phyloP scores from a whole-genome alignment of 2,888 invertebrate species.

The Metacarcinus magister region DNA sequence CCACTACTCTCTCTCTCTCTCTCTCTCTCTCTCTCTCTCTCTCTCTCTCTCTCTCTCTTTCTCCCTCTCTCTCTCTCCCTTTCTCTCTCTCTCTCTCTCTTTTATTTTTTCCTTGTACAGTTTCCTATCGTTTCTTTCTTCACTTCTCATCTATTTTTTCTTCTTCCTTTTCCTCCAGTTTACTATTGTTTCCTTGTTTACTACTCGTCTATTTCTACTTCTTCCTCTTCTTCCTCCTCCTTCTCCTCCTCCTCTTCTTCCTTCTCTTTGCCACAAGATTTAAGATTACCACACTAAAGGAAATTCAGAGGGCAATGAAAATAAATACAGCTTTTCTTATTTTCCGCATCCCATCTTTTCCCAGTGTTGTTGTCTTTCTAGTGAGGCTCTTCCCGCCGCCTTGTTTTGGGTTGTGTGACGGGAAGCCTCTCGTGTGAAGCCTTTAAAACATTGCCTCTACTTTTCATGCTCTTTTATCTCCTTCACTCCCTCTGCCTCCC shows the following conservation, averaged over 20 bases:
- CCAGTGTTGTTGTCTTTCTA: not conserved
- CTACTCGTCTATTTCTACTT: not conserved
- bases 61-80: not conserved
- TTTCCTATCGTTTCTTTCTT: not conserved
- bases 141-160: not conserved
- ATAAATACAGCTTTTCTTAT: not conserved
- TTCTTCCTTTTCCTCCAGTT: not conserved
- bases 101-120: not conserved
- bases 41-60: slow-evolving; percentile 8
- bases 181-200: not conserved
- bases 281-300: not conserved
- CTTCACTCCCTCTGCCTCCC: not conserved
- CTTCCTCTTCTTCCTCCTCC: not conserved
- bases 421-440: not conserved
- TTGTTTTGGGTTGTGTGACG: not conserved
- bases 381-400: not conserved
- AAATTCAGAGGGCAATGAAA: not conserved
- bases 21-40: too few species aligned
- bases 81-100: too few species aligned
- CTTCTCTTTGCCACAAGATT: not conserved
- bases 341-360: not conserved
- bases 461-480: not conserved
- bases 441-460: not conserved
- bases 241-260: not conserved
- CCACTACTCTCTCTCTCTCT: slow-evolving; percentile 31